Conservation (phyloP, 2,113 vertebrate genomes). For the Clarias batrachus region DNA sequence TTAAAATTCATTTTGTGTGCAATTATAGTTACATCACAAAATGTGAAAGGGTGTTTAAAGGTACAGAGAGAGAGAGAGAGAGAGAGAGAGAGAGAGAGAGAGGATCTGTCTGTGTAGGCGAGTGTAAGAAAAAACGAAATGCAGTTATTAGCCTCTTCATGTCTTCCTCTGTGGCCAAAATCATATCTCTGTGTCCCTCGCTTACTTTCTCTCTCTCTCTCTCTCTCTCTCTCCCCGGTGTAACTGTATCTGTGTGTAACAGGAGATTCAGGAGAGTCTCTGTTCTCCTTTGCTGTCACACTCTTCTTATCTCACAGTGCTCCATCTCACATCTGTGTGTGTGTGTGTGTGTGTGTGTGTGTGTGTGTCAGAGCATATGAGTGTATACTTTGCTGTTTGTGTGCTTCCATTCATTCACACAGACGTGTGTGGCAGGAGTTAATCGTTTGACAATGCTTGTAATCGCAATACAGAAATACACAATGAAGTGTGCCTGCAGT, state of each 20-base stretch:
- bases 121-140: background rate
- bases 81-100: background rate
- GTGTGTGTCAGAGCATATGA: constrained; percentile 5
- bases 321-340: background rate
- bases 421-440: constrained; percentile 30
- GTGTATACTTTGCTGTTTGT: constrained; percentile 8
- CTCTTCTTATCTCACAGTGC: constrained; percentile 23
- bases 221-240: background rate
- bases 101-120: background rate
- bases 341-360: constrained; percentile 11
- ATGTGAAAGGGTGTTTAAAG: background rate
- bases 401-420: background rate
- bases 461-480: background rate
- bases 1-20: background rate
- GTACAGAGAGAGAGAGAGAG: background rate
- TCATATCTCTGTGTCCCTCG: constrained; percentile 39
- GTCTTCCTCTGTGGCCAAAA: constrained; percentile 4
- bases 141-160: constrained; percentile 12
- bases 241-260: constrained; percentile 41
- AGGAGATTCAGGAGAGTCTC: constrained; percentile 22
- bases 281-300: constrained; percentile 38
- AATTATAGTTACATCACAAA: background rate
- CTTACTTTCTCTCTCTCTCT: constrained; percentile 40
- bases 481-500: background rate
- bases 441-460: constrained; percentile 6